Percentiles rank a stretch among this genome's conserved stretches.
Evolutionary conservation across 2,797 vertebrate species (phyloP).

Genomic region (Pitangus sulphuratus): DNA sequence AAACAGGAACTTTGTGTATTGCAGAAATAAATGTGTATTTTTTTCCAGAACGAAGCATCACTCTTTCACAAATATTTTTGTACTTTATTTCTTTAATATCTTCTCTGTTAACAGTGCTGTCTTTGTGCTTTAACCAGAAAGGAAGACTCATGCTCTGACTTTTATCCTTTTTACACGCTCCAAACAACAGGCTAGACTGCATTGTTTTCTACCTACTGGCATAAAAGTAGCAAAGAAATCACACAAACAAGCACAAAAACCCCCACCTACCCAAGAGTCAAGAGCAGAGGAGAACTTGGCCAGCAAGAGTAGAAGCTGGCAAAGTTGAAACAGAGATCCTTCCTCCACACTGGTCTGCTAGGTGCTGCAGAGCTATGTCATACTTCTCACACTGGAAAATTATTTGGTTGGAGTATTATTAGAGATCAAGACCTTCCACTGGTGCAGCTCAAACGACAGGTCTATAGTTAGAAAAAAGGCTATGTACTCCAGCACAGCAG

Average conservation of each 20-base stretch:
- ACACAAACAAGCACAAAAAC: not conserved
- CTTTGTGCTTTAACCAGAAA: not conserved
- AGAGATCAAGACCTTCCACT: not conserved
- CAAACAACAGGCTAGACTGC: not conserved
- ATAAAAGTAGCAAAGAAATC: not conserved
- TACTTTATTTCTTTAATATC: not conserved
- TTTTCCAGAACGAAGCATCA: not conserved
- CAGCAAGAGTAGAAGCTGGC: not conserved
- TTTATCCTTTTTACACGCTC: not conserved
- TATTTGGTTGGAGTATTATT: not conserved
- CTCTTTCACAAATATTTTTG: not conserved
- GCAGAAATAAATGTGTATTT: not conserved
- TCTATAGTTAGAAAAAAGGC: not conserved
- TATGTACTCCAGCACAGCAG: not conserved
- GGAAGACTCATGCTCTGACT: not conserved
- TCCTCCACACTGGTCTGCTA: not conserved
- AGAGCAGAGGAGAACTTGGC: not conserved
- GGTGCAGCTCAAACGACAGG: not conserved
- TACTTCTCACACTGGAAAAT: not conserved
- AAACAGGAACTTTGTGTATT: not conserved
- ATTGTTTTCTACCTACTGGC: not conserved
- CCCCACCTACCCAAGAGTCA: rapidly evolving
- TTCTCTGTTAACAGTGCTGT: not conserved
- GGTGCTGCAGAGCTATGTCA: not conserved
- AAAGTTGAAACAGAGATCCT: not conserved